phyloP scores from a whole-genome alignment of 92 coral and sea anemone species.

The Heliopora coerulea region DNA sequence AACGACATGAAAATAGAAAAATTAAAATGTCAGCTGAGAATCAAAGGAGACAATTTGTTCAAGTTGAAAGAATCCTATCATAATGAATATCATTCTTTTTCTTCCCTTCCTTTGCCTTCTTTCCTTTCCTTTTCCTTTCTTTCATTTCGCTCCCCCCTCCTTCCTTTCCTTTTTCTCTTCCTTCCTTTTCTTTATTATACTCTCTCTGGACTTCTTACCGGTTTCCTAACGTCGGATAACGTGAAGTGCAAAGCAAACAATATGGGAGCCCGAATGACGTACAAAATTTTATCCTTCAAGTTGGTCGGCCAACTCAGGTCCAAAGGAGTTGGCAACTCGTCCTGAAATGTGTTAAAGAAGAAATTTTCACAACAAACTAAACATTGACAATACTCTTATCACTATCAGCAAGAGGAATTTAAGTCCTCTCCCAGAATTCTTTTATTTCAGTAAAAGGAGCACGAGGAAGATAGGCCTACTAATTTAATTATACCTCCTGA shows the following conservation, averaged over 20 bases:
- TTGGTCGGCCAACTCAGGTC: constrained; percentile 93
- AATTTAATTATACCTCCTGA: too few species aligned
- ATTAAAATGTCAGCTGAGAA: too few species aligned
- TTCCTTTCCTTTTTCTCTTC: constrained; percentile 7
- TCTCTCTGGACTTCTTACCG: constrained; percentile 54
- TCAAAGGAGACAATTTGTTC: too few species aligned
- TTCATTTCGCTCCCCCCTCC: background rate
- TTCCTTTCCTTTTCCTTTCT: background rate
- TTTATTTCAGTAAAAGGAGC: too few species aligned
- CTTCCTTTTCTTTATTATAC: background rate
- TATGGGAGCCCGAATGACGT: constrained; percentile 75
- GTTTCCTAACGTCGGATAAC: constrained; percentile 73
- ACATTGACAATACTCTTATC: too few species aligned
- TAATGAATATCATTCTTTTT: too few species aligned
- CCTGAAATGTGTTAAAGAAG: background rate
- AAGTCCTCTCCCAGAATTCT: background rate
- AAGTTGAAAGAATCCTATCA: too few species aligned
- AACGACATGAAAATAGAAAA: too few species aligned
- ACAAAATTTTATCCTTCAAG: constrained; percentile 70
- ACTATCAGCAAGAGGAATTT: background rate
- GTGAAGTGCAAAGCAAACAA: constrained; percentile 73
- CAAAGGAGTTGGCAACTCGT: constrained; percentile 5
- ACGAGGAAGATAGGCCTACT: too few species aligned
- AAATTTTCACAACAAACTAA: background rate
- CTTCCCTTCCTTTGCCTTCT: background rate